phyloP scores from a whole-genome alignment of 2,797 vertebrate genomes.

The Malurus splendens region DNA sequence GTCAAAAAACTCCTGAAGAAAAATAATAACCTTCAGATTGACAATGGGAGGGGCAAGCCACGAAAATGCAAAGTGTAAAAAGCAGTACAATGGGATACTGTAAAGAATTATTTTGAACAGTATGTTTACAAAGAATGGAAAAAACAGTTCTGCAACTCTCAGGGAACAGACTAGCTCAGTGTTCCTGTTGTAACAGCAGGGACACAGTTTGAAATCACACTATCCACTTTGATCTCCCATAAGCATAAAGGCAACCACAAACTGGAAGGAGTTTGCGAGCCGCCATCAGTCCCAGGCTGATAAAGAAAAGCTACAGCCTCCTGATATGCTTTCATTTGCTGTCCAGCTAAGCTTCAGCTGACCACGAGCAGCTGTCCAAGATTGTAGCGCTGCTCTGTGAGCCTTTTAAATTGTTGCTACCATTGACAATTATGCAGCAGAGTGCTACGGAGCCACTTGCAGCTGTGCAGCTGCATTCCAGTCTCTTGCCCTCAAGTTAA shows the following conservation, averaged over 20 bases:
- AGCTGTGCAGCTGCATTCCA: accelerated
- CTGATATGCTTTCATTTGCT: background rate
- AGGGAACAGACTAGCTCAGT: background rate
- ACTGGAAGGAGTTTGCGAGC: background rate
- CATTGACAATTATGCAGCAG: background rate
- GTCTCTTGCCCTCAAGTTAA: background rate
- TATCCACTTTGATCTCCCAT: background rate
- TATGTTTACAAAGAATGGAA: background rate
- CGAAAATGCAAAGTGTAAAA: background rate
- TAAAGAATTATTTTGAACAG: background rate
- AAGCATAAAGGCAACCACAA: background rate
- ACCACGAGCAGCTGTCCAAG: background rate
- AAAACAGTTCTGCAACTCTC: background rate
- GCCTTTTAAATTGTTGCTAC: background rate
- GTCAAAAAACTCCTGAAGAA: background rate
- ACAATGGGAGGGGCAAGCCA: background rate
- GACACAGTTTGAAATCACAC: background rate
- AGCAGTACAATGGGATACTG: background rate
- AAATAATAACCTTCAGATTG: background rate
- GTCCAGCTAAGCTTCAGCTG: background rate
- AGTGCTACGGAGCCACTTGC: background rate
- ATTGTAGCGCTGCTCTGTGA: background rate
- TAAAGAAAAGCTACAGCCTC: background rate
- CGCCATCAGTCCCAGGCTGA: background rate
- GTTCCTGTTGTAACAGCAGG: background rate